Base-by-base conservation (phyloP, 2,113 vertebrate genomes). In the Muntiacus muntjak region DNA sequence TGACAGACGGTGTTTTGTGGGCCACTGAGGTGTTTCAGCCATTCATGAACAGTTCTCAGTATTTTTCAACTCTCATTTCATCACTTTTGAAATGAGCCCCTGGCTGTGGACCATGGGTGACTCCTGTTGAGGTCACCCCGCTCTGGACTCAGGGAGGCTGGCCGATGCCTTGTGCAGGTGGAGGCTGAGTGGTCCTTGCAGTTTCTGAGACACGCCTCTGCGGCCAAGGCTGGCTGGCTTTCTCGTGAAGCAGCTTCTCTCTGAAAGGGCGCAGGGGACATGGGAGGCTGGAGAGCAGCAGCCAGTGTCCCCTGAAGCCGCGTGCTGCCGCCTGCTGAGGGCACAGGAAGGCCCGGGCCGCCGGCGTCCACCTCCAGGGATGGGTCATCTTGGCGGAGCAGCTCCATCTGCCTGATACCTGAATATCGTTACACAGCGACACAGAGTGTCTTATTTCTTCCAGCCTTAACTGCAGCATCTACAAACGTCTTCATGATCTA, bases 41-140 rank as follows among this genome's bases (percentile, higher is more conserved):
- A 33, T 55, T 52, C 52, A 3, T 0, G 30, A 81, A 1, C 3
- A 15, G 54, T 50, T 54, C 36, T 40, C 19, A n/a, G 23, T 28
- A 9, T 50, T 79, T 83, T 52, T 88, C 5, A 36, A 36, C 30
- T 50, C 52, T 84, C 1, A 43, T 43, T 71, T 36, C 33, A 45
- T 85, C 19, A 4, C 76, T 62, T 88, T 21, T 50, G 3, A 57
- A 47, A 7, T 33, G 52, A 79, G 43, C 30, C 36, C 64, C 79
- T 47, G 43, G 26, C 13, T 25, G 43, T 50, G 36, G 87, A 36
- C n/a, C 28, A 28, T 25, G n/a, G 25, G 1, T 1, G 1, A 5
- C 0, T 7, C 30, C 10, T 0, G 0, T 0, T 19, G 11, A 1
- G 4, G 6, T 43, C 21, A 7, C 52, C 21, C 85, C 14, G 2